Percentiles rank a stretch among this genome's conserved stretches.
These are phyloP conservation scores for Simalia tracyae DNA, from an alignment of 2,797 vertebrate genomes.

Conservation along the genomic window DNA sequence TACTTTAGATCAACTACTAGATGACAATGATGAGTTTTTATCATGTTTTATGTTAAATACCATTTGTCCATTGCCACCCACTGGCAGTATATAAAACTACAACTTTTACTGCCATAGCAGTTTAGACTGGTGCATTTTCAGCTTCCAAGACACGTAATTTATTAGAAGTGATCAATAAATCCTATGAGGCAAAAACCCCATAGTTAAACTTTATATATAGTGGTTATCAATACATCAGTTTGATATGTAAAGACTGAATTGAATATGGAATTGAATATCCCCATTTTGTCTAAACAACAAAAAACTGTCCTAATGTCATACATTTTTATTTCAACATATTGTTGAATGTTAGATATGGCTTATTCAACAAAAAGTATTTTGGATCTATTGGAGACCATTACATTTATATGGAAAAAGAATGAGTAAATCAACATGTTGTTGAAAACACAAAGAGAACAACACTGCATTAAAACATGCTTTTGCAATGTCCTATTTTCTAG, in stretches of 20 bases:
- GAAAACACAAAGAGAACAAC: background rate
- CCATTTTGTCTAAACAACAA: background rate
- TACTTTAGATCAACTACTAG: background rate
- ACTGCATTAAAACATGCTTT: background rate
- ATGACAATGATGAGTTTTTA: background rate
- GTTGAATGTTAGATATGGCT: background rate
- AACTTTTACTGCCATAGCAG: background rate
- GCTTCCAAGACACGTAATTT: background rate
- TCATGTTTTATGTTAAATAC: background rate
- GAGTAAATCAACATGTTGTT: background rate
- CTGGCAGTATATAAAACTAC: background rate
- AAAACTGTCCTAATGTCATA: too few species aligned
- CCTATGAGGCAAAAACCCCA: background rate
- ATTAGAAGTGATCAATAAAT: background rate
- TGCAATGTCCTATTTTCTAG: background rate
- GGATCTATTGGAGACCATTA: background rate
- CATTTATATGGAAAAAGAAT: background rate
- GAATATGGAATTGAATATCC: background rate
- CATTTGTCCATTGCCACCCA: background rate
- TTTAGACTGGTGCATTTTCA: background rate
- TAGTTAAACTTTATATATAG: background rate
- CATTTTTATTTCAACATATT: background rate
- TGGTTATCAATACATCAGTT: background rate
- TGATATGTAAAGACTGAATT: background rate
- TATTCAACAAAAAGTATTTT: background rate